Evolutionary conservation across 23 tunicate species (phyloP), one percentile per base, ranked within the genome.

Genomic region (Halocynthia roretzi): DNA sequence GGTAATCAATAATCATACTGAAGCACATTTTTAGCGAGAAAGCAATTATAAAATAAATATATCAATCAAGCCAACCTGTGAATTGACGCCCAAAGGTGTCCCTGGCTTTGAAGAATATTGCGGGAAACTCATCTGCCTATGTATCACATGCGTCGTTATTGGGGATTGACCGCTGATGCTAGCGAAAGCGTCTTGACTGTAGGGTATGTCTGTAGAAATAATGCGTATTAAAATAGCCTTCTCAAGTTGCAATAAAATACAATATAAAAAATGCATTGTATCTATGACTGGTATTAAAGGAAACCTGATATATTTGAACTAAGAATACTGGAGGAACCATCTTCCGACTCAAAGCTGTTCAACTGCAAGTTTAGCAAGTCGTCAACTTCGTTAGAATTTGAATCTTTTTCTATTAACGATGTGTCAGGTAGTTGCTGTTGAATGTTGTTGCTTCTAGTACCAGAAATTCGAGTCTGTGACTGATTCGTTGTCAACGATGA

Each of bases 341-440:
- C 73, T n/a, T 86, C 86, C 6, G 84, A 75, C 14, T 71, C 62
- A 18, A 89, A 73, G 61, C 87, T 82, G 62, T 89, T 88, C 10
- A 89, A 76, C 56, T 89, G 93, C 40, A 87, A 44, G 19, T 76
- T 85, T 83, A 89, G 80, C 53, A 89, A 79, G 48, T 89, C 96
- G 51, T 79, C 96, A 68, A 84, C 96, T 17, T 80, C 77, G 60
- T 73, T 80, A 7, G 76, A 17, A 50, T 54, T 74, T 52, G 55
- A 64, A 74, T 74, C 78, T 31, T 31, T 31, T 31, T 31, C 44
- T 31, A 31, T 31, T 31, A 31, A 31, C 17, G 78, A 52, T 15
- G 78, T 54, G 56, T 74, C 56, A 10, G 62, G 15, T 14, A 54
- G 50, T 10, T 22, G 19, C 22, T 50, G 52, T 44, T 71, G 79